Evolutionary conservation across 2,888 invertebrate genomes (phyloP), one percentile per base, ranked within the genome.

Genomic region (Biston betularia): DNA sequence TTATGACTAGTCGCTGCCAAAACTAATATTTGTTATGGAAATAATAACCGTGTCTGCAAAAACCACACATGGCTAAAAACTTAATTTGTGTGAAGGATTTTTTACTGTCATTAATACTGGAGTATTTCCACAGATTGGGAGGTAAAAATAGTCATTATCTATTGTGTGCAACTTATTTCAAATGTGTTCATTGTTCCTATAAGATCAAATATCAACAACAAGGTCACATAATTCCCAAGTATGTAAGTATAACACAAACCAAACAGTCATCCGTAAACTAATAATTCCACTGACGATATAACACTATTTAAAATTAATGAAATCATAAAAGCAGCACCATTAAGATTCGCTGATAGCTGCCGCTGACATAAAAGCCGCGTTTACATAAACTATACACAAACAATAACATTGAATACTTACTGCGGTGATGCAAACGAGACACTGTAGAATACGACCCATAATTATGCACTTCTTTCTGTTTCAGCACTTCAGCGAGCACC

Each of bases 381-480:
- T 56, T 50, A 63, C 55, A 59, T 60, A 68, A 65, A 57, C 56
- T 24, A 56, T 24, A 24, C 33, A 35, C 15, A 68, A 59, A 61
- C 58, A 67, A 67, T 59, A 59, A 63, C 44, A 59, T 38, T 8
- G 50, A 61, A 55, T 64, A 87, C 88, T 86, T 71, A 91, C 91
- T 80, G 87, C 73, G 68, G 78, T 79, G 73, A 87, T 79, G 80
- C 79, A 84, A 73, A 89, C 71, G 67, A 86, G 71, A 69, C 79
- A 83, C 69, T 79, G 72, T 67, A 84, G 74, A 79, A 79, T 82
- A 85, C 86, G 82, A 73, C 81, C 84, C 91, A 89, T 90, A 69
- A 68, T 74, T 77, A 71, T 75, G 66, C 73, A 79, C 69, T 70
- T 67, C 11, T 56, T 53, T 44, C 10, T 10, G 11, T 52, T 45